Percentiles rank a stretch among this genome's conserved stretches.
Evolutionary conservation across 2,888 invertebrate species (phyloP).

Genomic region (Archips crataeganus): DNA sequence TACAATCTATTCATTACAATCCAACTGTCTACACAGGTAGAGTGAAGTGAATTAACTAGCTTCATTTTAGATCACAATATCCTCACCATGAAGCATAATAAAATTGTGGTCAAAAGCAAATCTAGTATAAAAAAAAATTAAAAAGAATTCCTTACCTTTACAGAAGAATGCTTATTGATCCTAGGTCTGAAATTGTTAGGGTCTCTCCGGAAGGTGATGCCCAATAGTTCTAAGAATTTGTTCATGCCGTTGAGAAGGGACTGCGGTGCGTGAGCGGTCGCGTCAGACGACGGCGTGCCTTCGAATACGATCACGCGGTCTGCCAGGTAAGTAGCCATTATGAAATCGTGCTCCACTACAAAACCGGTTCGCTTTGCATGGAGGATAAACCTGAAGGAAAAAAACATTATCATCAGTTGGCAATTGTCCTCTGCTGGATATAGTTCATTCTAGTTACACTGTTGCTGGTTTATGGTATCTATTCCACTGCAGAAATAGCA

Average conservation of each 20-base stretch:
- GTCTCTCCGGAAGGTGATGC: conserved; percentile 99
- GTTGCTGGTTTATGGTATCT: no score
- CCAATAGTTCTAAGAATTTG: conserved; percentile 96
- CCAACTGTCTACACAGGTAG: no score
- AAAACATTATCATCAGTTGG: not conserved
- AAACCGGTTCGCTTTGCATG: conserved; percentile 99
- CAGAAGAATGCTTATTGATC: conserved; percentile 98
- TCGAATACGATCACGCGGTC: conserved; percentile 99
- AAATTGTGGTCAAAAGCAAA: no score
- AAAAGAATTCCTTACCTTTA: conserved; percentile 88
- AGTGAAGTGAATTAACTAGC: no score
- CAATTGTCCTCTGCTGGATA: not conserved
- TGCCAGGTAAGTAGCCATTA: conserved; percentile 99
- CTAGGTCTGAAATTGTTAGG: conserved; percentile 99
- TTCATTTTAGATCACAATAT: no score
- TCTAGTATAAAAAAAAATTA: not conserved
- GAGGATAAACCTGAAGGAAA: conserved; percentile 92
- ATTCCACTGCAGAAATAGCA: no score
- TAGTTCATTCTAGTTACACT: no score
- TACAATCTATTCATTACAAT: no score
- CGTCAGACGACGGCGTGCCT: conserved; percentile 95
- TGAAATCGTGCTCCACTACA: conserved; percentile 99
- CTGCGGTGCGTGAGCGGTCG: conserved; percentile 96
- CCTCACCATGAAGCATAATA: no score
- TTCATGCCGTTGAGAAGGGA: conserved; percentile 99